phyloP scores from a whole-genome alignment of 2,888 invertebrate genomes.

The Lapara coniferarum region DNA sequence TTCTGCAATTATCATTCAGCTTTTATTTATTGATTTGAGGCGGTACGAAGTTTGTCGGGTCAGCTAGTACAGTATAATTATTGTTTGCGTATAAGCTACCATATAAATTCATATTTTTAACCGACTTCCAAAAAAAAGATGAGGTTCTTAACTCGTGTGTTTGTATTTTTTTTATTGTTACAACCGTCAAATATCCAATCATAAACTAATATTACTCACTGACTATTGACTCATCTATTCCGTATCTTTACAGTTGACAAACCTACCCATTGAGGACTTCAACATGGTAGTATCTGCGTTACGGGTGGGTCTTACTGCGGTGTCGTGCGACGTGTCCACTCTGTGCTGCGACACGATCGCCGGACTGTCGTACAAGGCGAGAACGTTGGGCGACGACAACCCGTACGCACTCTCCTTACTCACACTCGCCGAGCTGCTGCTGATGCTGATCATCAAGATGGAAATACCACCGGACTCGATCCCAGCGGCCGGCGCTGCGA shows the following conservation, averaged over 20 bases:
- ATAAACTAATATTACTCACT: too few species aligned
- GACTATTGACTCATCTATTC: not conserved
- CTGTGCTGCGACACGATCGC: constrained; percentile 77
- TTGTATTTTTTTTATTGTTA: too few species aligned
- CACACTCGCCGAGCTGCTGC: constrained; percentile 67
- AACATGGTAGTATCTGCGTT: constrained; percentile 75
- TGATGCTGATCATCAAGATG: constrained; percentile 77
- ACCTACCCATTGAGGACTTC: constrained; percentile 71
- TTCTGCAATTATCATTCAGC: too few species aligned
- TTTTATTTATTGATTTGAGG: too few species aligned
- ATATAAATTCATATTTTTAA: too few species aligned
- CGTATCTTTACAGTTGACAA: constrained; percentile 59
- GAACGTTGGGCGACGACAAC: constrained; percentile 63
- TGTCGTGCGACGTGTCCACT: constrained; percentile 76
- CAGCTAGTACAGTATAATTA: too few species aligned
- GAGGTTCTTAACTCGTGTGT: too few species aligned
- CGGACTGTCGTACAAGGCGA: constrained; percentile 67
- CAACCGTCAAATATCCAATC: too few species aligned
- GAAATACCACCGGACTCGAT: constrained; percentile 78
- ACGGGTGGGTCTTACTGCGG: constrained; percentile 73
- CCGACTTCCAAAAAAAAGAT: too few species aligned
- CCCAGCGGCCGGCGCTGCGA: constrained; percentile 75
- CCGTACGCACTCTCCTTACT: constrained; percentile 66
- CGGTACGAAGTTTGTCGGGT: too few species aligned
- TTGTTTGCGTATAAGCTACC: too few species aligned